Evolutionary conservation across 2,888 invertebrate genomes (phyloP).

Genomic region (Portevinia maculata): DNA sequence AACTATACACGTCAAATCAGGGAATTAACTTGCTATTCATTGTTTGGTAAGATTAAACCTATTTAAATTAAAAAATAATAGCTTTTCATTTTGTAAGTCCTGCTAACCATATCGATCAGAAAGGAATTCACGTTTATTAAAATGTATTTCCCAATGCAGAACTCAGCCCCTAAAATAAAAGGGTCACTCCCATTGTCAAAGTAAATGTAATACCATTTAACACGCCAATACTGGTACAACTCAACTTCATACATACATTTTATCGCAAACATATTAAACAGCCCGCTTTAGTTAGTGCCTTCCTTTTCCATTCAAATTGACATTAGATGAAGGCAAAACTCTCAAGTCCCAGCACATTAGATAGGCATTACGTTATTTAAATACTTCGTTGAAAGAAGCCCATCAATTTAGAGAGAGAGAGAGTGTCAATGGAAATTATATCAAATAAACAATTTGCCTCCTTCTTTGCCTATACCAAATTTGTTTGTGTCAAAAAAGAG

Average conservation of each 20-base stretch:
- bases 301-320: constrained; percentile 17
- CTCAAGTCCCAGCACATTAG: constrained; percentile 13
- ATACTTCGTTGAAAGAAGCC: constrained; percentile 53
- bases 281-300: constrained; percentile 10
- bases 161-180: neutral
- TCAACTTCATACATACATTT: constrained; percentile 13
- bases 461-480: neutral
- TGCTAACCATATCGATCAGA: too few species aligned
- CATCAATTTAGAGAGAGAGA: constrained; percentile 40
- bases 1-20: too few species aligned
- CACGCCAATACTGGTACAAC: constrained; percentile 9
- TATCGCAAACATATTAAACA: constrained; percentile 31
- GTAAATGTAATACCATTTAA: neutral
- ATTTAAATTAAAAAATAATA: too few species aligned
- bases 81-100: too few species aligned
- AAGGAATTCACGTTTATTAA: too few species aligned
- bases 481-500: constrained; percentile 31
- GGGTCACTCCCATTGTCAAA: neutral
- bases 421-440: constrained; percentile 56
- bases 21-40: too few species aligned
- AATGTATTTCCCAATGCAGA: too few species aligned
- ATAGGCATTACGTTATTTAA: constrained; percentile 53
- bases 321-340: constrained; percentile 27
- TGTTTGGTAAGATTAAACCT: too few species aligned
- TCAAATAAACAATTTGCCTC: constrained; percentile 53